A percentile compares a stretch with the other conserved stretches of the same genome.
Evolutionary conservation across 2,113 vertebrate species (phyloP).

Genomic region (Herpetotheres cachinnans): DNA sequence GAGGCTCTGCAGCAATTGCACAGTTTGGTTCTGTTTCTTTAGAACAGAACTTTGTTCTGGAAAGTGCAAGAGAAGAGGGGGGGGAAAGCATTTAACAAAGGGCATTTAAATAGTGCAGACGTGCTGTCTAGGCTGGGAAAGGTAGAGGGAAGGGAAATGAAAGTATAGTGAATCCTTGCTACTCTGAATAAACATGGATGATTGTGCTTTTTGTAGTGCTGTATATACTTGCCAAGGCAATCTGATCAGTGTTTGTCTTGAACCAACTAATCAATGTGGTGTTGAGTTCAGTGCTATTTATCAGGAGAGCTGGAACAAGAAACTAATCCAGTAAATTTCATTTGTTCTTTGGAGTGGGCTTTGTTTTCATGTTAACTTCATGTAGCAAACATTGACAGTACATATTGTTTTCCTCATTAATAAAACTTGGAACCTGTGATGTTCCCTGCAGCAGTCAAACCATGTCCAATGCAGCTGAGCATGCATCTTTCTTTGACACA

Average conservation of each 20-base stretch:
- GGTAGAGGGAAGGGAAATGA: not conserved
- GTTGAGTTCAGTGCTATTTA: slow-evolving; percentile 46
- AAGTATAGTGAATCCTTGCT: not conserved
- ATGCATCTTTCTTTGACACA: not conserved
- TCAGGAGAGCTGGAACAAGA: slow-evolving; percentile 37
- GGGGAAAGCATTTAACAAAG: not conserved
- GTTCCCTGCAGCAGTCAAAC: slow-evolving; percentile 2
- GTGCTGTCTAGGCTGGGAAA: not conserved
- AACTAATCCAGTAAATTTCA: slow-evolving; percentile 27
- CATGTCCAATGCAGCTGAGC: not conserved
- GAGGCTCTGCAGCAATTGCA: not conserved
- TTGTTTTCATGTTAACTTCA: slow-evolving; percentile 40
- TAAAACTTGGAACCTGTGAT: slow-evolving; percentile 22
- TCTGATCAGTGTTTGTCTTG: slow-evolving; percentile 47
- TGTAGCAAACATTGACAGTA: slow-evolving; percentile 20
- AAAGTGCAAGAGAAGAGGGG: not conserved
- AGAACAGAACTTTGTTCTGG: not conserved
- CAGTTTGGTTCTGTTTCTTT: not conserved
- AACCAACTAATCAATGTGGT: slow-evolving; percentile 43
- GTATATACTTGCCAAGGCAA: slow-evolving; percentile 44
- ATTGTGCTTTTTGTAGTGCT: not conserved
- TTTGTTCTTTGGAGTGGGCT: slow-evolving; percentile 29
- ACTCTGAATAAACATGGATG: not conserved
- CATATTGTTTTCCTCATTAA: slow-evolving; percentile 41
- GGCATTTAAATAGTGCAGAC: not conserved